Conservation (phyloP, 2,113 vertebrate species). For the Phrynocephalus versicolor region DNA sequence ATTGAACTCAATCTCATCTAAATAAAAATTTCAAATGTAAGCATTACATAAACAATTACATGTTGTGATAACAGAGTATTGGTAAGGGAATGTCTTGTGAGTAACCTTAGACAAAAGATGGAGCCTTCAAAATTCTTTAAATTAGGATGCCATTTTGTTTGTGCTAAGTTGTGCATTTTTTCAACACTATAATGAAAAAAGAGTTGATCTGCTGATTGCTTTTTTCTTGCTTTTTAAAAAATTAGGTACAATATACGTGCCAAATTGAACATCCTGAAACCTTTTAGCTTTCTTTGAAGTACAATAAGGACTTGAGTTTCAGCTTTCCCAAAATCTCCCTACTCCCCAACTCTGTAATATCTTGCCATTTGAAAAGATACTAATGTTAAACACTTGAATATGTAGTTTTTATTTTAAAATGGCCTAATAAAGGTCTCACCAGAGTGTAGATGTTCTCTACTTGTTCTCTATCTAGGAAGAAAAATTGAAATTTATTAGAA, state of each 20-base stretch:
- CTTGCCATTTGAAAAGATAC: too few species aligned
- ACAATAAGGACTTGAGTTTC: too few species aligned
- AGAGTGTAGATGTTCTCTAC: background rate
- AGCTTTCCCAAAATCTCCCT: too few species aligned
- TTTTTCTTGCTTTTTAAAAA: background rate
- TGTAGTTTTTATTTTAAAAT: too few species aligned
- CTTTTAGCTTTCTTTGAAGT: too few species aligned
- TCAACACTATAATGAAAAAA: background rate
- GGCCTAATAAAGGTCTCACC: too few species aligned
- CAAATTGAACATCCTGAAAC: conserved; percentile 30
- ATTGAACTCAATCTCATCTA: background rate
- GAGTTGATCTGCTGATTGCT: background rate
- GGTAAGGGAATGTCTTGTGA: conserved; percentile 41
- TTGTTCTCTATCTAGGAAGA: background rate
- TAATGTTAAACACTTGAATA: too few species aligned
- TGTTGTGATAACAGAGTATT: conserved; percentile 39
- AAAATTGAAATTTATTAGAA: background rate
- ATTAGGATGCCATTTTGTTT: background rate
- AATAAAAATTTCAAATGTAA: background rate
- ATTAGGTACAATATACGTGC: conserved; percentile 26
- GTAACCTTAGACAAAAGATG: conserved; percentile 11
- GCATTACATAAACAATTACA: background rate
- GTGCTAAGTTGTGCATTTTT: background rate
- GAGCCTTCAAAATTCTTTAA: background rate
- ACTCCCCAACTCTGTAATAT: too few species aligned